Evolutionary conservation across 2,113 vertebrate genomes (phyloP).

Genomic region (Butorides virescens): DNA sequence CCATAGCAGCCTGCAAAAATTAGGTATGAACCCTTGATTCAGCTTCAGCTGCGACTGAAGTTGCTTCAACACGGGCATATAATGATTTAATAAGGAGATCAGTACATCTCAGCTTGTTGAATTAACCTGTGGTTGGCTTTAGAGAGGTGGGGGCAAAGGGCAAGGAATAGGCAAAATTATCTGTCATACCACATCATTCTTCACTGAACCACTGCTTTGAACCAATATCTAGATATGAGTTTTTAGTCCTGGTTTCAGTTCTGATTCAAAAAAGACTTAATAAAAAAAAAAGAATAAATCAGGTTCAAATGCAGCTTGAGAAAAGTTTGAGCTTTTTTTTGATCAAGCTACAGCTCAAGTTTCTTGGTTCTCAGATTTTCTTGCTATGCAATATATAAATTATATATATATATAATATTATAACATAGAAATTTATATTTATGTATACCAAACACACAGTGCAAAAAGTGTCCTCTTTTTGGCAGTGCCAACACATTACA

Average conservation of each 20-base stretch:
- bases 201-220: background rate
- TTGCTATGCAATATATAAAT: background rate
- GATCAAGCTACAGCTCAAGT: background rate
- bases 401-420: background rate
- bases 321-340: background rate
- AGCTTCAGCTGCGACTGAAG: background rate
- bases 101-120: background rate
- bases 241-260: background rate
- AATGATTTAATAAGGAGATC: constrained; percentile 3
- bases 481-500: background rate
- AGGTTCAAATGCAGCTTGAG: background rate
- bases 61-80: background rate
- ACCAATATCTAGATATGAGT: background rate
- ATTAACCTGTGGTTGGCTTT: background rate
- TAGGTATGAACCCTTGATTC: background rate
- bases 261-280: background rate
- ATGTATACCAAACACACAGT: background rate
- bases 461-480: background rate
- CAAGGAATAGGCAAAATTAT: background rate
- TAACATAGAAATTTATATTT: background rate
- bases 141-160: background rate
- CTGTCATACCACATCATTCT: background rate
- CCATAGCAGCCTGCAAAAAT: constrained; percentile 33
- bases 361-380: background rate
- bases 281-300: background rate